phyloP scores from a whole-genome alignment of 2,797 vertebrate species.

The Lithobates pipiens region DNA sequence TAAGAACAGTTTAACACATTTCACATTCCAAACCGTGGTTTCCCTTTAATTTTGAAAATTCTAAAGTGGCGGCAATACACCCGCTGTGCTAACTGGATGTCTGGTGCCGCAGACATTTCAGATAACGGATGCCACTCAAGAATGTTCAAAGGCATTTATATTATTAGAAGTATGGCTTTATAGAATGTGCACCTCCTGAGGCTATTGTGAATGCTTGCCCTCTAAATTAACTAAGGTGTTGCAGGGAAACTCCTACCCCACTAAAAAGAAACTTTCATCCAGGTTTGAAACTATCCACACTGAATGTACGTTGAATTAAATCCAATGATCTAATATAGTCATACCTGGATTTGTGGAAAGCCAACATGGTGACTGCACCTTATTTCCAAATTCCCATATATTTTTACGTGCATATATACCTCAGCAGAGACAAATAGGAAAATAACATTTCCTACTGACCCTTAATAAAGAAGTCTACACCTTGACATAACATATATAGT shows the following conservation, averaged over 20 bases:
- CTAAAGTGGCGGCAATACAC: not conserved
- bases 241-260: not conserved
- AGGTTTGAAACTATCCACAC: no score
- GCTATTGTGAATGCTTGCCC: not conserved
- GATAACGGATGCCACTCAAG: slow-evolving; percentile 29
- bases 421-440: no score
- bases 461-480: no score
- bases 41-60: not conserved
- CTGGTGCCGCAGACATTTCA: slow-evolving; percentile 19
- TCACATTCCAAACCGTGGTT: not conserved
- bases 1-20: not conserved
- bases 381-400: no score
- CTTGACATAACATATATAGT: no score
- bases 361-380: no score
- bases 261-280: not conserved
- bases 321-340: no score
- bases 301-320: no score
- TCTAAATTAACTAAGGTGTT: not conserved
- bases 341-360: no score
- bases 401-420: no score
- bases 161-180: not conserved
- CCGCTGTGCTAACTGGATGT: slow-evolving; percentile 1
- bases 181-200: slow-evolving; percentile 7
- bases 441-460: no score
- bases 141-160: slow-evolving; percentile 32